Percentiles rank a stretch among this genome's conserved stretches.
These are phyloP conservation scores for Hydrozoanthus gracilis DNA, from an alignment of 92 coral and sea anemone species.

Conservation along the genomic window DNA sequence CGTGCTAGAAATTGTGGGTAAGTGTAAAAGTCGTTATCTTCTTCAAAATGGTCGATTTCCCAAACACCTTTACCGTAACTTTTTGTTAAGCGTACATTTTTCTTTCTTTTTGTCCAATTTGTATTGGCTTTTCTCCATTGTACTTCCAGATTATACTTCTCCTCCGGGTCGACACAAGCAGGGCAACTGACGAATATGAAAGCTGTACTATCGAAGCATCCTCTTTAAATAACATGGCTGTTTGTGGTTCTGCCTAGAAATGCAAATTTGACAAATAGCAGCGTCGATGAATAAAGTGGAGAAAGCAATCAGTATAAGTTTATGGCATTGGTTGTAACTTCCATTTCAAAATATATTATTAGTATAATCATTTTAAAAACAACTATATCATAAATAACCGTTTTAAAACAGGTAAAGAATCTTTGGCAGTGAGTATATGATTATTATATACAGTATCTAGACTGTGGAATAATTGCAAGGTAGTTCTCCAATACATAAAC, in stretches of 20 bases:
- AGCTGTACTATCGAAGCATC: slow-evolving; percentile 79
- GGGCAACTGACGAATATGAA: slow-evolving; percentile 75
- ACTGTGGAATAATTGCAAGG: too few relatives aligned
- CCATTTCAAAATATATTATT: too few relatives aligned
- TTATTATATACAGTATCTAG: too few relatives aligned
- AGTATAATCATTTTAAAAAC: too few relatives aligned
- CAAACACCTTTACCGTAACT: not conserved
- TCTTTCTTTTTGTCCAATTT: slow-evolving; percentile 96
- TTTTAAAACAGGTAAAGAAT: too few relatives aligned
- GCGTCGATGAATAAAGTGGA: not conserved
- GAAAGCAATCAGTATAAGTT: not conserved
- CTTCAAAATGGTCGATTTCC: too few relatives aligned
- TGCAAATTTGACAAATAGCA: too few relatives aligned
- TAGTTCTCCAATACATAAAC: too few relatives aligned
- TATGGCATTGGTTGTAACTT: too few relatives aligned
- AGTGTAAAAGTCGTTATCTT: too few relatives aligned
- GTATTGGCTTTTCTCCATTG: slow-evolving; percentile 62
- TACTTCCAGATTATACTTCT: slow-evolving; percentile 85
- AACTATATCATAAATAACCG: too few relatives aligned
- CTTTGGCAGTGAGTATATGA: not conserved
- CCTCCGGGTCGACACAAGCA: slow-evolving; percentile 81
- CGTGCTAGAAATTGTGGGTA: too few relatives aligned
- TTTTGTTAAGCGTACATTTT: slow-evolving; percentile 68
- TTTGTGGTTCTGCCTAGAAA: slow-evolving; percentile 75
- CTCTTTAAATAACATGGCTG: slow-evolving; percentile 82